Evolutionary conservation across 1,140 invertebrate species (phyloP), one percentile per base, ranked within the genome.

Genomic region (Acromyrmex echinatior): DNA sequence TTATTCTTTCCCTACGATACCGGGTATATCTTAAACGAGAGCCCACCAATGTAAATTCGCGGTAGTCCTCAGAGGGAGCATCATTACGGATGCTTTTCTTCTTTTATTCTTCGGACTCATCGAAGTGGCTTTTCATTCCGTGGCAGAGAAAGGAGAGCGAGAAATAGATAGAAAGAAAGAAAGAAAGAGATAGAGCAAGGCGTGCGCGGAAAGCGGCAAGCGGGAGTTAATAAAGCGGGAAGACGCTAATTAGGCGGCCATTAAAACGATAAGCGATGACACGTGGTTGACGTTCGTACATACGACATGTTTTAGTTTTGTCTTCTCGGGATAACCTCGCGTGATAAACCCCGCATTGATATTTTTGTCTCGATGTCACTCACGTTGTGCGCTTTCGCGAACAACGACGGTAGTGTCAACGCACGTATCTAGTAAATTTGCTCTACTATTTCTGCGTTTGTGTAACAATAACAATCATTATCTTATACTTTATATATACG

Each of bases 261-360:
- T 95, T 91, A 95, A 94, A 91, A 93, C 91, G 94, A 95, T 95
- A 95, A 95, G 92, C 91, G 92, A 91, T 94, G 94, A 95, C 94
- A 95, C 91, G 92, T 90, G 92, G 94, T 95, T 95, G 94, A 94
- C 93, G 93, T 68, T 88, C 77, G 87, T 93, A 78, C 58, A 76
- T 76, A 92, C 86, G 93, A 95, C 94, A 95, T 88, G 93, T 95
- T 82, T 82, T 95, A 95, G 93, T 95, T 95, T 95, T 94, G 94
- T 94, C 94, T 95, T 92, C 88, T 92, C 73, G 39, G 92, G 94
- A 95, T 95, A 95, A 95, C 94, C 94, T 84, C 91, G 66, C 49
- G 71, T 78, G 94, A 95, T 95, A 94, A 95, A 95, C 94, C 70
- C 45, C 87, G 76, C 85, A 65, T 70, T 77, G 87, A 90, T 89